These are phyloP conservation scores for Harmothoe impar DNA, from an alignment of 2,888 invertebrate species.

Conservation along the genomic window DNA sequence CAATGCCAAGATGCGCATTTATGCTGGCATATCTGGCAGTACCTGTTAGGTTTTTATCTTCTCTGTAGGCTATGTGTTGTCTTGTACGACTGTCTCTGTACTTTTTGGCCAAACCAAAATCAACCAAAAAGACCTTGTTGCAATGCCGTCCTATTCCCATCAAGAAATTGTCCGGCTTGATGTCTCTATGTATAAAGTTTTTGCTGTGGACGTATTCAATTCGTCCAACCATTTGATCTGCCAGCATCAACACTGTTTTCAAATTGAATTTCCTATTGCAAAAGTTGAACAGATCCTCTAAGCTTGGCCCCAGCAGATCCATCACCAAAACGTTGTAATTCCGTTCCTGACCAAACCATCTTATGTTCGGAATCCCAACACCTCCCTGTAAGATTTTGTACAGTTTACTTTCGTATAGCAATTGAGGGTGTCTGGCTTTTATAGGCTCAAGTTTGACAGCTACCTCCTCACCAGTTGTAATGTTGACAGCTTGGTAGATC, in stretches of 20 bases:
- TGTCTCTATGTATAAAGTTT: constrained; percentile 98
- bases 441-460: constrained; percentile 84
- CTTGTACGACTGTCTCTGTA: constrained; percentile 95
- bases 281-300: constrained; percentile 99
- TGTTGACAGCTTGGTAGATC: constrained; percentile 82
- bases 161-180: constrained; percentile 88
- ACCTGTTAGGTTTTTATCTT: constrained; percentile 79
- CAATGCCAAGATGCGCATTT: constrained; percentile 98
- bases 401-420: constrained; percentile 84
- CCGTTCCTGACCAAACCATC: constrained; percentile 86
- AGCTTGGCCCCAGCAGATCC: constrained; percentile 98
- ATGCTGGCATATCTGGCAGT: constrained; percentile 94
- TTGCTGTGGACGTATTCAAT: constrained; percentile 96
- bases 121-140: constrained; percentile 92
- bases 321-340: constrained; percentile 99
- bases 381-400: constrained; percentile 84
- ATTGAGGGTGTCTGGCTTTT: constrained; percentile 84
- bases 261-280: constrained; percentile 98
- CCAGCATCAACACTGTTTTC: constrained; percentile 99
- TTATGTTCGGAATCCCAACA: constrained; percentile 84
- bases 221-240: constrained; percentile 91
- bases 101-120: constrained; percentile 99
- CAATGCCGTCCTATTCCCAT: constrained; percentile 82
- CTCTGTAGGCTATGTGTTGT: constrained; percentile 95
- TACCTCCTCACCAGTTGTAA: constrained; percentile 83